A percentile compares a stretch with the other conserved stretches of the same genome.
Conservation (phyloP, 2,888 invertebrate genomes). For the Leptopterna dolabrata region DNA sequence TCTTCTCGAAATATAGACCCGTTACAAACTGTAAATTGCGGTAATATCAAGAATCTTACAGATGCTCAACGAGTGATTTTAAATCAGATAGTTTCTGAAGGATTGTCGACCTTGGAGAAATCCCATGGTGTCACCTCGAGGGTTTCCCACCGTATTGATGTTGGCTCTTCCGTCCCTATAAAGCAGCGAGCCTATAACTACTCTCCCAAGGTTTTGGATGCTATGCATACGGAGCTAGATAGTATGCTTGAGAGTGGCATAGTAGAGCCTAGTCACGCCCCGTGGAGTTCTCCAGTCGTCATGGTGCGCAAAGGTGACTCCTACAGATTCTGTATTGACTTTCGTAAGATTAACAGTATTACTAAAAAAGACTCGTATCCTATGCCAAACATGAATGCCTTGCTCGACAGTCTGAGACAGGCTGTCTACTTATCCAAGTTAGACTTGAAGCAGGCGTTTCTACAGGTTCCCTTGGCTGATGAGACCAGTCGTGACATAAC, state of each 20-base stretch:
- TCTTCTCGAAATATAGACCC: neutral
- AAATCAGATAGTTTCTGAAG: neutral
- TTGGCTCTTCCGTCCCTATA: too few species aligned
- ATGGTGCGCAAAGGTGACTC: too few species aligned
- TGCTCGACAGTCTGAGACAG: neutral
- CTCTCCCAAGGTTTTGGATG: too few species aligned
- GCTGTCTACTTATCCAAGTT: too few species aligned
- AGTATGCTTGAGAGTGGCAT: neutral
- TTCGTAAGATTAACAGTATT: constrained; percentile 64
- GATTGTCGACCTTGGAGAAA: neutral
- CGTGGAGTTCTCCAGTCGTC: constrained; percentile 67
- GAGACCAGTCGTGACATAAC: constrained; percentile 62
- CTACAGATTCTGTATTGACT: too few species aligned
- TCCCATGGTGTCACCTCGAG: neutral
- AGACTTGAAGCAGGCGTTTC: too few species aligned
- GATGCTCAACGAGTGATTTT: too few species aligned
- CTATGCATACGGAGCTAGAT: constrained; percentile 1
- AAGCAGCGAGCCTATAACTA: too few species aligned
- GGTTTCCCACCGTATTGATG: too few species aligned
- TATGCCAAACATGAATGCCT: neutral
- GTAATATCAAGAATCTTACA: neutral
- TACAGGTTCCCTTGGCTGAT: constrained; percentile 39
- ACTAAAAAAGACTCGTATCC: constrained; percentile 24
- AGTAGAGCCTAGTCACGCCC: constrained; percentile 13
- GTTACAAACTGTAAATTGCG: neutral